phyloP scores from a whole-genome alignment of 2,797 vertebrate species.

The Fistularia commersonii region DNA sequence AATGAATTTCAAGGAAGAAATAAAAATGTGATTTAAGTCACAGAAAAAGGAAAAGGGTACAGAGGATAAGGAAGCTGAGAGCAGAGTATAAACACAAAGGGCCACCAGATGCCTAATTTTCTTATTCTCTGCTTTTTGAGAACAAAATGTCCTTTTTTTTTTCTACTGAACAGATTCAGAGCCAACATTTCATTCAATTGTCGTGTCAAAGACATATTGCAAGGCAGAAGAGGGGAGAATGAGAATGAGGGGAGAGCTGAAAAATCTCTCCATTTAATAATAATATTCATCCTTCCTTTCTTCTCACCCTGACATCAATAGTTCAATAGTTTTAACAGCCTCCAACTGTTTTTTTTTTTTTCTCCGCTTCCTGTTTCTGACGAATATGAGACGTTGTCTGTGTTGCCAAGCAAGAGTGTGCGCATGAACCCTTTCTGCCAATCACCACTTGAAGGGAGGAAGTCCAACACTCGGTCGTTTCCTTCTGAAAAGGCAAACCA shows the following conservation, averaged over 20 bases:
- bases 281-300: slow-evolving; percentile 26
- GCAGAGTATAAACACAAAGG: slow-evolving; percentile 11
- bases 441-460: slow-evolving; percentile 53
- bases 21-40: slow-evolving; percentile 25
- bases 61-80: slow-evolving; percentile 28
- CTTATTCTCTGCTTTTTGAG: slow-evolving; percentile 3
- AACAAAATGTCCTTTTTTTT: slow-evolving; percentile 15
- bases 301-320: slow-evolving; percentile 16
- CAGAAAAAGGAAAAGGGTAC: slow-evolving; percentile 19
- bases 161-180: slow-evolving; percentile 16
- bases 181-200: neutral
- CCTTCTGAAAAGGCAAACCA: slow-evolving; percentile 45
- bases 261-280: slow-evolving; percentile 18
- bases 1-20: slow-evolving; percentile 33
- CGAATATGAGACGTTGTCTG: slow-evolving; percentile 7
- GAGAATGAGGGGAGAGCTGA: slow-evolving; percentile 2
- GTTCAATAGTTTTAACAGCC: slow-evolving; percentile 11
- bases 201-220: slow-evolving; percentile 5
- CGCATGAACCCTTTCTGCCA: slow-evolving; percentile 44
- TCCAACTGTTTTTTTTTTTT: neutral
- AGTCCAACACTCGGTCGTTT: slow-evolving; percentile 52
- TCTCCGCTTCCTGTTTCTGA: neutral
- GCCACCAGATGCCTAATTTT: slow-evolving; percentile 23
- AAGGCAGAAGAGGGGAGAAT: slow-evolving; percentile 4
- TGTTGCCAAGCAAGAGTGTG: slow-evolving; percentile 21